Base-by-base conservation (phyloP, 2,113 vertebrate genomes). In the Corythornis vintsioides region DNA sequence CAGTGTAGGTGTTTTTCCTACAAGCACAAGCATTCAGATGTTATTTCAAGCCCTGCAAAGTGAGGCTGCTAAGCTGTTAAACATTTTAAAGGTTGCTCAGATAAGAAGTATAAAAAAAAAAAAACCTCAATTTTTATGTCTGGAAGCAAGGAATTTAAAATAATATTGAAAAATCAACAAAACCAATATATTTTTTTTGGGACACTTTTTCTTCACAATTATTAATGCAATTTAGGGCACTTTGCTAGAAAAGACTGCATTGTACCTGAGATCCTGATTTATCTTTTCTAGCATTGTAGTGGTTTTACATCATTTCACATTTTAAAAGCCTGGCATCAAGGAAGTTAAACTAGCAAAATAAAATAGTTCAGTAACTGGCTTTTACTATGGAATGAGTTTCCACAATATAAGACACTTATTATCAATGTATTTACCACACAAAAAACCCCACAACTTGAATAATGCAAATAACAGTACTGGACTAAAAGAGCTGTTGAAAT, bases 21-120 rank as follows among this genome's bases (percentile, higher is more conserved):
- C 47, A 60, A 31, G 53, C 29, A 57, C 47, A 60, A 31, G 53
- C 29, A 57, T 86, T 84, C 21, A 66, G 59, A 82, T 75, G 81
- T 57, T 86, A 92, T 96, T 94, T 89, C 74, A 87, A 73, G 59
- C 20, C 45, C 77, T 55, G 31, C 28, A 78, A 90, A 90, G 10
- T 7, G 26, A 0, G 1, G 45, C 74, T 90, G 63, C 53, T 86
- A 67, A 90, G 66, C 26, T 3, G 14, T 61, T 86, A 42, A 81
- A 55, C 42, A 59, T 73, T 83, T 73, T 92, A 75, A 90, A 95
- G 56, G 65, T 60, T 93, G 35, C 45, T 72, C 0, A 0, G 35
- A 13, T 89, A 72, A 65, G 29, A 53, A 79, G 9, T 60, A 48
- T 42, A 7, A 5, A 38, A 52, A 57, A 3, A 1, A 0, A 0